Evolutionary conservation across 2,113 vertebrate species (phyloP).

Genomic region (human (Homo sapiens)): GRCh38 chr5:127368501-127369000

Average conservation of each 20-base stretch:
- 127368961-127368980: neutral
- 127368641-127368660: neutral
- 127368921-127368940: neutral
- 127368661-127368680: neutral
- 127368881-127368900: neutral
- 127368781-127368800: neutral
- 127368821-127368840: neutral
- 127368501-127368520: neutral
- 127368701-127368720: neutral
- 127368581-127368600: neutral
- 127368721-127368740: neutral
- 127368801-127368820: neutral
- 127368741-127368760: neutral
- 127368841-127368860: neutral
- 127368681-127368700: neutral
- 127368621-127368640: neutral
- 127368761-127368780: neutral
- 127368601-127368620: neutral
- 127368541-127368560: neutral
- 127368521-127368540: neutral
- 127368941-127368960: neutral
- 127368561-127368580: neutral
- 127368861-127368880: conserved; percentile 28
- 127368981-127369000: conserved; percentile 21
- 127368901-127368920: neutral